Base-by-base conservation (phyloP, 2,797 vertebrate species). In the Coccyzus lansbergi region DNA sequence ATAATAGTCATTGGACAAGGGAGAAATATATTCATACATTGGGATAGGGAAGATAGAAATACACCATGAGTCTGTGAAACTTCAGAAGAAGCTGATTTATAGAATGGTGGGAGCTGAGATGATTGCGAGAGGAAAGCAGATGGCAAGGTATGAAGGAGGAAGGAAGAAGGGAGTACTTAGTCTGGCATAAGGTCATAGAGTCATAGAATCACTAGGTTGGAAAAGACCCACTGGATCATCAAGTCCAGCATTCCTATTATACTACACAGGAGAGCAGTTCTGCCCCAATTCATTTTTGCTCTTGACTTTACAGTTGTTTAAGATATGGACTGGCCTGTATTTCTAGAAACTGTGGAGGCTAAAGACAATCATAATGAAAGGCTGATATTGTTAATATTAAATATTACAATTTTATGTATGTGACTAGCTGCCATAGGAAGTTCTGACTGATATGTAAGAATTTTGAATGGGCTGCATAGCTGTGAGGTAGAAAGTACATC, bases 401-500 rank as follows among this genome's bases (percentile, higher is more conserved):
- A 56, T 31, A 8, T 44, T 19, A 25, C 65, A 84, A 51, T 74
- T 91, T 89, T 48, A 64, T 67, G 26, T 77, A 82, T 77, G 53
- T 83, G 64, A 83, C 38, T 38, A 78, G 53, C 69, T 64, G 34
- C 69, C 3, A 1, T 24, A 76, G 62, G 72, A 46, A 88, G 28
- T 67, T 84, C 62, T 65, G 80, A 48, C 78, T 52, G 42, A 22
- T 63, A 75, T 64, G 55, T 71, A 88, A 70, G 80, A 88, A 76
- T 79, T 92, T 46, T 74, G 55, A 94, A 77, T 92, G 70, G 51
- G 71, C 71, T 85, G 26, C 71, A 77, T 56, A 90, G 49, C 92
- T 93, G 58, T 80, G 78, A 93, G 49, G 19, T 40, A 88, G 63
- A 80, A 88, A 85, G 95, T 81, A 60, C 31, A 40, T 93, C 77